Conservation (phyloP, 2,113 vertebrate genomes). For the Perca fluviatilis region DNA sequence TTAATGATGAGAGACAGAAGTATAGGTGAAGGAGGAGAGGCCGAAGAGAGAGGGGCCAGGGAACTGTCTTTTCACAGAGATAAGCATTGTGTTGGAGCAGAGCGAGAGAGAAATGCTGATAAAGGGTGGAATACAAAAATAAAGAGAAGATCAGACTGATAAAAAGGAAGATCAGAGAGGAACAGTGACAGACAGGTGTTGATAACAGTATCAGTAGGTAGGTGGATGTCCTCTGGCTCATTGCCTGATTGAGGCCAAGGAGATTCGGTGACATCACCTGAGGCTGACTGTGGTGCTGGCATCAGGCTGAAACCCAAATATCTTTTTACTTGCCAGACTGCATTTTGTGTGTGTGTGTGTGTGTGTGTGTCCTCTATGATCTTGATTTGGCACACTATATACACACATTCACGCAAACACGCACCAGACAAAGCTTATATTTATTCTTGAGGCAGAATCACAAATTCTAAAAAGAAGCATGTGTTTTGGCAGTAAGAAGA, state of each 20-base stretch:
- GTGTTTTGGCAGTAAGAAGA: not conserved
- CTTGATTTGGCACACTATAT: not conserved
- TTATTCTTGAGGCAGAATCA: not conserved
- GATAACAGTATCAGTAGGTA: slow-evolving; percentile 9
- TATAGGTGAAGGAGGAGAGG: not conserved
- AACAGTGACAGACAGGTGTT: slow-evolving; percentile 11
- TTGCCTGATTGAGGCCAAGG: slow-evolving; percentile 11
- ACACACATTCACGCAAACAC: not conserved
- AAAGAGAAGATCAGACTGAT: not conserved
- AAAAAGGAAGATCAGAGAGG: not conserved
- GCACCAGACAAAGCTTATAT: not conserved
- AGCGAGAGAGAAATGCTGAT: not conserved
- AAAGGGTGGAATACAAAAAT: not conserved
- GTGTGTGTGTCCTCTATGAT: not conserved
- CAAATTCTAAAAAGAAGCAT: slow-evolving; percentile 2
- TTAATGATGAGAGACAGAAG: not conserved
- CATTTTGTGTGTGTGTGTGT: not conserved
- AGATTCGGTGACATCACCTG: not conserved
- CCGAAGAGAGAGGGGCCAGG: not conserved
- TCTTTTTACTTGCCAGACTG: not conserved
- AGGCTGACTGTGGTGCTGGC: slow-evolving; percentile 12
- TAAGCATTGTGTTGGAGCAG: not conserved
- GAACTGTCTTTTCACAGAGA: not conserved
- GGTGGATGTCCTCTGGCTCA: not conserved
- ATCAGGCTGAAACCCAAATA: not conserved